These are phyloP conservation scores for Synanthedon vespiformis DNA, from an alignment of 2,888 invertebrate species.

Conservation along the genomic window DNA sequence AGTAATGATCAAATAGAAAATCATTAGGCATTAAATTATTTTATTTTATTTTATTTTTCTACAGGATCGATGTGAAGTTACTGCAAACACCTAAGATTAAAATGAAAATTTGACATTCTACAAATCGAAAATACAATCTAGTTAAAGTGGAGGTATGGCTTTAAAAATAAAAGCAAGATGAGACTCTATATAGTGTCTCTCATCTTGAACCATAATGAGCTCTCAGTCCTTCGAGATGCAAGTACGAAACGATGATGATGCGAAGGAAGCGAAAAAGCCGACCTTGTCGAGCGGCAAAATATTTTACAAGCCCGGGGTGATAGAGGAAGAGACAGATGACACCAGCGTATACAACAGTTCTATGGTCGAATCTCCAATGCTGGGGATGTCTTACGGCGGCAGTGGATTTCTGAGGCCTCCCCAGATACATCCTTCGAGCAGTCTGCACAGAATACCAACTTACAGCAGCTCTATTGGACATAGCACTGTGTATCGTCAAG, in stretches of 20 bases:
- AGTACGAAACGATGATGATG: constrained; percentile 28
- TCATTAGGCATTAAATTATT: no score
- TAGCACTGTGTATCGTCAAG: constrained; percentile 65
- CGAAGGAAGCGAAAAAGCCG: constrained; percentile 28
- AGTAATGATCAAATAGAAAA: no score
- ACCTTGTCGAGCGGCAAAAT: constrained; percentile 50
- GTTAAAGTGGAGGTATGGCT: constrained; percentile 12
- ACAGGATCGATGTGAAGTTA: no score
- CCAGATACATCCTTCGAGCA: constrained; percentile 48
- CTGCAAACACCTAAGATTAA: no score
- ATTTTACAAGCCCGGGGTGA: constrained; percentile 58
- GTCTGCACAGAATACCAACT: constrained; percentile 70
- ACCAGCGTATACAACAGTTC: constrained; percentile 61
- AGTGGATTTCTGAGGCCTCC: constrained; percentile 40
- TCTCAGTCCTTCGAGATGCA: constrained; percentile 53
- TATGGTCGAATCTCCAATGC: constrained; percentile 53
- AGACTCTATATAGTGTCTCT: constrained; percentile 28
- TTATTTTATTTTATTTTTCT: no score
- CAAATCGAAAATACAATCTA: constrained; percentile 4
- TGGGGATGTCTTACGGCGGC: constrained; percentile 31
- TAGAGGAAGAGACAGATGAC: constrained; percentile 59
- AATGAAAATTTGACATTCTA: no score
- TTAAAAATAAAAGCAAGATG: constrained; percentile 13
- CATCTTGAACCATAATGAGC: constrained; percentile 19
- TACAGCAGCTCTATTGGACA: constrained; percentile 72